phyloP scores from a whole-genome alignment of 2,888 invertebrate species.

The Dolomedes plantarius region DNA sequence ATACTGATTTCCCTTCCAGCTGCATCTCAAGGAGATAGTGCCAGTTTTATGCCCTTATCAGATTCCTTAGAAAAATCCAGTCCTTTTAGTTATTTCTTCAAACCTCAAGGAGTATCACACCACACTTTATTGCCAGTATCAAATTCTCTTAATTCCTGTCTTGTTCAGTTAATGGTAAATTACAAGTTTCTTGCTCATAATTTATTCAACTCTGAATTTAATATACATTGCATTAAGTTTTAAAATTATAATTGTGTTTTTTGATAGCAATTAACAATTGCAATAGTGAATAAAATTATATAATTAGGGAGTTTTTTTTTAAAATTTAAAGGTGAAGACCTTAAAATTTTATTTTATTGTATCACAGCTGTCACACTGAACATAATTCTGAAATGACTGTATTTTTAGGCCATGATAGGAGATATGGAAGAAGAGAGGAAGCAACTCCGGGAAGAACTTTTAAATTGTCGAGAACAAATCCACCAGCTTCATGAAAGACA shows the following conservation, averaged over 20 bases:
- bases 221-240: too few species aligned
- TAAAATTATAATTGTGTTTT: too few species aligned
- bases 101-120: slow-evolving; percentile 81
- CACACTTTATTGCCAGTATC: slow-evolving; percentile 82
- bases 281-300: too few species aligned
- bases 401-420: slow-evolving; percentile 83
- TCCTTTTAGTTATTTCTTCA: slow-evolving; percentile 36
- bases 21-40: slow-evolving; percentile 9
- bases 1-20: neutral
- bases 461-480: slow-evolving; percentile 83
- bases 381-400: too few species aligned
- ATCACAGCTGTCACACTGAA: too few species aligned
- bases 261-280: too few species aligned
- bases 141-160: slow-evolving; percentile 82
- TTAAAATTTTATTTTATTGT: too few species aligned
- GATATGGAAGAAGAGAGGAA: slow-evolving; percentile 86
- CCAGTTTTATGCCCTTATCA: neutral
- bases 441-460: slow-evolving; percentile 84
- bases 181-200: neutral
- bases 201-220: too few species aligned
- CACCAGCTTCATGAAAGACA: slow-evolving; percentile 73
- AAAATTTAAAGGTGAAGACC: too few species aligned
- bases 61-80: slow-evolving; percentile 24
- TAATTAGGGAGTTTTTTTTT: too few species aligned
- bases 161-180: slow-evolving; percentile 84